phyloP scores from a whole-genome alignment of 2,888 invertebrate species.

The Cerceris rybyensis region DNA sequence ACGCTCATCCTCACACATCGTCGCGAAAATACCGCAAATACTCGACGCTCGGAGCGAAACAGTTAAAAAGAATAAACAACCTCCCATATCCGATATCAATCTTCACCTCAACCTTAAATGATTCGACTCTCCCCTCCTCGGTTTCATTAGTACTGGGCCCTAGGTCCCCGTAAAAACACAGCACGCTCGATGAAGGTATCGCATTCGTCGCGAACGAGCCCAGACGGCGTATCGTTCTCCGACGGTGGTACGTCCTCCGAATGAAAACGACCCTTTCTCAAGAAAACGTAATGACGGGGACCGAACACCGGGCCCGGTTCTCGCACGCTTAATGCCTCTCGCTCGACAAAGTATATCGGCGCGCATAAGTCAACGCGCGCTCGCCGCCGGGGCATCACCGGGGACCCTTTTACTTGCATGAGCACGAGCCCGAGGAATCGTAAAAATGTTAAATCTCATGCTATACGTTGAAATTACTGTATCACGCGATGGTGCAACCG shows the following conservation, averaged over 20 bases:
- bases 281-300: constrained; percentile 55
- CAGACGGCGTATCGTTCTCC: constrained; percentile 13
- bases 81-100: too few species aligned
- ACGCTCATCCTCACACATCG: too few species aligned
- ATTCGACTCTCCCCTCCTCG: not conserved
- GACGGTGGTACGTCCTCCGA: constrained; percentile 43
- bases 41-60: too few species aligned
- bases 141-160: constrained; percentile 18
- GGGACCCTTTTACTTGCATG: constrained; percentile 30
- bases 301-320: constrained; percentile 47
- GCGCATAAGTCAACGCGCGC: constrained; percentile 54
- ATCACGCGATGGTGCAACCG: not conserved
- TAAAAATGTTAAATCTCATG: constrained; percentile 11
- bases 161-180: constrained; percentile 12
- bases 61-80: too few species aligned
- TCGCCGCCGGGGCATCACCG: constrained; percentile 42
- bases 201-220: constrained; percentile 12
- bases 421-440: constrained; percentile 11
- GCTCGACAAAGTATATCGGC: constrained; percentile 49
- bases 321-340: constrained; percentile 38
- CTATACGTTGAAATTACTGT: not conserved
- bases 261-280: constrained; percentile 53
- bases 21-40: too few species aligned
- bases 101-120: too few species aligned
- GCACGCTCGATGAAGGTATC: constrained; percentile 7